Base-by-base conservation (phyloP, 1,140 invertebrate species). In the Dermatophagoides farinae region DNA sequence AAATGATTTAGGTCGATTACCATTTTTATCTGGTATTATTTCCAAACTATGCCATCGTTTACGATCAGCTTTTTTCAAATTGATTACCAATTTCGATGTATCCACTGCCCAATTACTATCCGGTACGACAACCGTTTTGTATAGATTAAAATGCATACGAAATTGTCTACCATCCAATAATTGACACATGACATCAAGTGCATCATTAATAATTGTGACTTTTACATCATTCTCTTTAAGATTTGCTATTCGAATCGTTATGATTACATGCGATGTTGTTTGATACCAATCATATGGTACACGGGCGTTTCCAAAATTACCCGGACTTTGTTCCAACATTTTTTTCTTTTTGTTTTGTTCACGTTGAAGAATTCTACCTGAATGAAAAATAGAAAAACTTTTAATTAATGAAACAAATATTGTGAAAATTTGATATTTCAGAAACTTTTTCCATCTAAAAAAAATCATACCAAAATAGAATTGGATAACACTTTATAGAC, bases 251-350 rank as follows among this genome's bases (percentile, higher is more conserved):
- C 41, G 54, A 50, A 62, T 41, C 22, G 58, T 62, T 11, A 60
- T 50, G 14, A 65, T 58, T 14, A 65, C 65, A 50, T 64, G 64
- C 18, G 57, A 62, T 31, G 52, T 25, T 22, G 39, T 62, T 53
- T 66, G 64, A 50, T 62, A 65, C 58, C 65, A 64, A 40, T 61
- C 65, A 31, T 64, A 66, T 12, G 65, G 40, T 22, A 65, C 46
- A 31, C 65, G 50, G 31, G 64, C 41, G 14, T 55, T 54, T 41
- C 62, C 47, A 38, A 59, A 58, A 47, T 65, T 63, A 9, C 53
- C 57, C 22, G 63, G 59, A 20, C 38, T 43, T 59, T 63, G 63
- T 64, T 57, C 60, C 6, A 62, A 44, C 62, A 49, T 47, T 11
- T 40, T 61, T n/a, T 44, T 20, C 6, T 44, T 5, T 20, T 2